Percentiles rank a stretch among this genome's conserved stretches.
Conservation (phyloP, 2,113 vertebrate species). For the Prietella phreatophila region DNA sequence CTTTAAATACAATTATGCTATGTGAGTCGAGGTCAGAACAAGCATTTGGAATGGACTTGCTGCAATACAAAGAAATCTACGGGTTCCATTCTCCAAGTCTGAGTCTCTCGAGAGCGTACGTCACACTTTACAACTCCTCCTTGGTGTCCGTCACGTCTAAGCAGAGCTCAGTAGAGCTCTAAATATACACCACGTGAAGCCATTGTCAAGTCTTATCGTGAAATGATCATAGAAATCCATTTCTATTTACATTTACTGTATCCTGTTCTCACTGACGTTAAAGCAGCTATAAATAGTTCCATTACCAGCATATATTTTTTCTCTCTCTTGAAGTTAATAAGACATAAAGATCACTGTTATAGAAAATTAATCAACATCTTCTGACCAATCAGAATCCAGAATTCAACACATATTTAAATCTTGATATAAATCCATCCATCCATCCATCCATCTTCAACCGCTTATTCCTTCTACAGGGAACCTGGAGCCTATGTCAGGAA, state of each 20-base stretch:
- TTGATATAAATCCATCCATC: too few relatives aligned
- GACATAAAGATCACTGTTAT: not conserved
- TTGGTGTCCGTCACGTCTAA: not conserved
- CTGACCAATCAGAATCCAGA: not conserved
- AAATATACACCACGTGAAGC: not conserved
- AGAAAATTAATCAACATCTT: not conserved
- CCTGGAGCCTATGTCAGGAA: too few relatives aligned
- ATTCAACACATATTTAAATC: not conserved
- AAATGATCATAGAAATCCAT: not conserved
- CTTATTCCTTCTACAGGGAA: too few relatives aligned
- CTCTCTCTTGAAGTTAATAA: not conserved
- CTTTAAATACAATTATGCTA: constrained; percentile 6
- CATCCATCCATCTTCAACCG: too few relatives aligned
- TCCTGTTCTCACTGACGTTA: not conserved
- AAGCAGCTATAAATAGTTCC: not conserved
- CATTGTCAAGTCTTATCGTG: not conserved
- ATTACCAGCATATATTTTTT: not conserved
- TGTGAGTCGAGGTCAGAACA: not conserved
- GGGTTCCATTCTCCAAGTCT: not conserved
- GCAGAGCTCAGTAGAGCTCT: not conserved
- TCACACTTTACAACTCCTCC: not conserved
- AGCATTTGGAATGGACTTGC: not conserved
- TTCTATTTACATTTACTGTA: not conserved
- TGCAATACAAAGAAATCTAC: not conserved
- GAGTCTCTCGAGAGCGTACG: not conserved